Evolutionary conservation across 1,140 invertebrate species (phyloP).

Genomic region (Pararge aegeria): DNA sequence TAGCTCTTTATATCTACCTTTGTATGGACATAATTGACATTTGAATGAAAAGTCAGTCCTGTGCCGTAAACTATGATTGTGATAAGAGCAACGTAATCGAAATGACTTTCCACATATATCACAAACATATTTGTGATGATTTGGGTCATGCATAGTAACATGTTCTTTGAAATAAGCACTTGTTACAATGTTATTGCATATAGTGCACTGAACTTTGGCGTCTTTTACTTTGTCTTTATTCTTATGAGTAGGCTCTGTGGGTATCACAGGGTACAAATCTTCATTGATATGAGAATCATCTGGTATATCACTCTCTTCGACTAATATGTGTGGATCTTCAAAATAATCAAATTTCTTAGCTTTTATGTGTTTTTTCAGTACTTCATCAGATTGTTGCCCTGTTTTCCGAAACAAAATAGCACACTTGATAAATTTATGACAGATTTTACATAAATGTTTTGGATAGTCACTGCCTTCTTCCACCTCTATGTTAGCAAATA

Average conservation of each 20-base stretch:
- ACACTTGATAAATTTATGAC: conserved; percentile 45
- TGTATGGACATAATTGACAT: conserved; percentile 66
- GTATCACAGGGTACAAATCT: neutral
- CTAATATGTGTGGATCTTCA: conserved; percentile 18
- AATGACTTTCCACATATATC: conserved; percentile 69
- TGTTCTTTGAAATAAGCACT: conserved; percentile 61
- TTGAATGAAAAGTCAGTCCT: conserved; percentile 62
- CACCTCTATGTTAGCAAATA: conserved; percentile 40
- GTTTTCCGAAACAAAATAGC: conserved; percentile 48
- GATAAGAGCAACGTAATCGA: conserved; percentile 55
- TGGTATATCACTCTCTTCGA: neutral
- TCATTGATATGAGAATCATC: neutral
- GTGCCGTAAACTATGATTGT: conserved; percentile 62
- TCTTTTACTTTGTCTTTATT: conserved; percentile 35
- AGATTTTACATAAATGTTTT: conserved; percentile 46
- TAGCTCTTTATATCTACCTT: conserved; percentile 52
- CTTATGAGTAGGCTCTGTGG: conserved; percentile 28
- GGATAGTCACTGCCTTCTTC: conserved; percentile 44
- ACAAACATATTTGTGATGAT: conserved; percentile 63
- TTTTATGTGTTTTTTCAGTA: conserved; percentile 37
- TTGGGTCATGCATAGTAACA: conserved; percentile 65
- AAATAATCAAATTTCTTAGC: conserved; percentile 26
- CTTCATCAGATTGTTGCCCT: conserved; percentile 39
- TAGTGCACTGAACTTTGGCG: conserved; percentile 53
- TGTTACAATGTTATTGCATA: conserved; percentile 63